Evolutionary conservation across 2,113 vertebrate genomes (phyloP), one percentile per base, ranked within the genome.

Genomic region (Cyprinodon tularosa): DNA sequence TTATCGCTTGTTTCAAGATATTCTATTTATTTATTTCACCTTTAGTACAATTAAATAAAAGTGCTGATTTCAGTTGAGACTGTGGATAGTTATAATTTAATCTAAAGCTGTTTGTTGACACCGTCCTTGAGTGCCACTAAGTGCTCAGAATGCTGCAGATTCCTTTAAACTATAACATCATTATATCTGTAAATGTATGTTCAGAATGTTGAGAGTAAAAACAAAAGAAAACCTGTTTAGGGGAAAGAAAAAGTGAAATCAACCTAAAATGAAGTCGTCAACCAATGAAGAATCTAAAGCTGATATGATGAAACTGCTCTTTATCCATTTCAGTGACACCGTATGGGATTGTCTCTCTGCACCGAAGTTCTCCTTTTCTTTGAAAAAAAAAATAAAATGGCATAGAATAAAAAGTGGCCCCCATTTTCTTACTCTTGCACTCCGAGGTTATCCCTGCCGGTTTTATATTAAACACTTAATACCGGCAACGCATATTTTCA

Each of bases 251-350:
- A 63, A 38, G 42, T 17, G 17, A 68, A 63, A 72, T 38, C 60
- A 39, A 17, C 36, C 36, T 45, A 17, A 70, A 57, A 68, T 38
- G 40, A 29, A 36, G 13, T 12, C 38, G n/a, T 59, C 39, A 68
- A 8, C 6, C 37, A 59, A 38, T 65, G 67, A 62, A 48, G 70
- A 76, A 59, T 53, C 44, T 65, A 63, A 39, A 69, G 53, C 38
- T 64, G 66, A 38, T 75, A 62, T 72, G 44, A 71, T 68, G 66
- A 42, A 0, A 7, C 62, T 13, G 47, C 72, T 85, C 77, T 85
- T 39, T 48, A 60, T 85, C 50, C 66, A 67, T 83, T 87, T 83
- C 62, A 72, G 74, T 72, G 71, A 62, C 81, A 70, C 82, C 83
- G 77, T 74, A 14, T 66, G 62, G 68, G 66, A 85, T 84, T 82